phyloP scores from a whole-genome alignment of 2,113 vertebrate species.

The Girardinichthys multiradiatus region DNA sequence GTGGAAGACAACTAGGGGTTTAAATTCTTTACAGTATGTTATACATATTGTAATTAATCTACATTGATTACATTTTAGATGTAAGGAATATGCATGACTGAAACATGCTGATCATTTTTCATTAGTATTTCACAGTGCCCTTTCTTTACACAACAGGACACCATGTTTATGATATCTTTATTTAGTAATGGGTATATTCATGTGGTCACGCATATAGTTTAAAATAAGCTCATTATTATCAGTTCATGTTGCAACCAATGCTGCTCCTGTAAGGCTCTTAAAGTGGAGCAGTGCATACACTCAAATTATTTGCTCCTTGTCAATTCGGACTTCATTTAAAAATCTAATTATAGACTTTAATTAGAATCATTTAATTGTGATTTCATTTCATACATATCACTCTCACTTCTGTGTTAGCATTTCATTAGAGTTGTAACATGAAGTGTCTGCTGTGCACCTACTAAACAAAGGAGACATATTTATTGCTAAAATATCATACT shows the following conservation, averaged over 20 bases:
- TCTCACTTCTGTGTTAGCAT: slow-evolving; percentile 34
- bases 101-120: background rate
- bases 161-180: background rate
- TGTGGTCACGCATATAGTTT: slow-evolving; percentile 26
- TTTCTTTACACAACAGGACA: background rate
- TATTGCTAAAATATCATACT: background rate
- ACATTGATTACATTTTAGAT: background rate
- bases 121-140: background rate
- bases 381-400: slow-evolving; percentile 68
- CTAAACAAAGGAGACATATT: background rate
- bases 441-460: slow-evolving; percentile 2
- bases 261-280: slow-evolving; percentile 61
- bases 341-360: slow-evolving; percentile 79
- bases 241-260: slow-evolving; percentile 63
- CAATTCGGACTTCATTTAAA: slow-evolving; percentile 74
- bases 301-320: slow-evolving; percentile 76
- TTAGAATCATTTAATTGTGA: slow-evolving; percentile 73
- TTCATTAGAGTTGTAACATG: slow-evolving; percentile 15
- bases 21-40: too few relatives aligned
- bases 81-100: too few relatives aligned
- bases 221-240: slow-evolving; percentile 72
- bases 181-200: background rate
- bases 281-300: slow-evolving; percentile 58
- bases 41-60: background rate
- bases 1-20: background rate